Evolutionary conservation across 2,797 vertebrate species (phyloP).

Genomic region (Oreochromis grahami): DNA sequence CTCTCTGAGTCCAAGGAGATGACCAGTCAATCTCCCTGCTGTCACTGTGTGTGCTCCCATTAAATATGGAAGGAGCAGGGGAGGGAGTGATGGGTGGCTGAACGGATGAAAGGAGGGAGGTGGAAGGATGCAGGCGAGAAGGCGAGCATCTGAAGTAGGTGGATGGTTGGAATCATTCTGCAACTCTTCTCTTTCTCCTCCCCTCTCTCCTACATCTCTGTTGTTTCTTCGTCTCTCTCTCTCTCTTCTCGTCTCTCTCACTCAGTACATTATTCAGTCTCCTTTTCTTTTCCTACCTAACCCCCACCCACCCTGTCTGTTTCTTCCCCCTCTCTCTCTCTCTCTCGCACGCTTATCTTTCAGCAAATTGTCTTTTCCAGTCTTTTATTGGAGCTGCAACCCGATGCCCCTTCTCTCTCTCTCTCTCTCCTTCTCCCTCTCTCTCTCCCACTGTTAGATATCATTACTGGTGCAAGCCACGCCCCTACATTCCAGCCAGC

Average conservation of each 20-base stretch:
- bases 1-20: conserved; percentile 43
- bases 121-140: conserved; percentile 60
- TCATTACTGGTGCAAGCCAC: conserved; percentile 56
- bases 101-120: conserved; percentile 41
- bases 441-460: conserved; percentile 50
- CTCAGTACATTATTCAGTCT: conserved; percentile 40
- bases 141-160: conserved; percentile 64
- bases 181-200: conserved; percentile 57
- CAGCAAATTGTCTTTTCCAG: conserved; percentile 63
- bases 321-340: background rate
- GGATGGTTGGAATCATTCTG: conserved; percentile 60
- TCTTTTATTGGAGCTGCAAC: conserved; percentile 70
- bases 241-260: conserved; percentile 12
- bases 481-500: conserved; percentile 37
- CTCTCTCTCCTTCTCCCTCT: background rate
- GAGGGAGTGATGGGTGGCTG: conserved; percentile 30
- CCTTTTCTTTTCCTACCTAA: conserved; percentile 5
- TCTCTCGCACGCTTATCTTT: conserved; percentile 13
- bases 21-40: conserved; percentile 62
- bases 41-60: conserved; percentile 54
- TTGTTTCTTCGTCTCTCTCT: conserved; percentile 47
- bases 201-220: conserved; percentile 54
- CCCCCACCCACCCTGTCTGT: conserved; percentile 22
- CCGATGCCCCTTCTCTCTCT: conserved; percentile 33
- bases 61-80: conserved; percentile 45